These are phyloP conservation scores for Lutraria lutraria DNA, from an alignment of 2,888 invertebrate genomes.

Conservation along the genomic window DNA sequence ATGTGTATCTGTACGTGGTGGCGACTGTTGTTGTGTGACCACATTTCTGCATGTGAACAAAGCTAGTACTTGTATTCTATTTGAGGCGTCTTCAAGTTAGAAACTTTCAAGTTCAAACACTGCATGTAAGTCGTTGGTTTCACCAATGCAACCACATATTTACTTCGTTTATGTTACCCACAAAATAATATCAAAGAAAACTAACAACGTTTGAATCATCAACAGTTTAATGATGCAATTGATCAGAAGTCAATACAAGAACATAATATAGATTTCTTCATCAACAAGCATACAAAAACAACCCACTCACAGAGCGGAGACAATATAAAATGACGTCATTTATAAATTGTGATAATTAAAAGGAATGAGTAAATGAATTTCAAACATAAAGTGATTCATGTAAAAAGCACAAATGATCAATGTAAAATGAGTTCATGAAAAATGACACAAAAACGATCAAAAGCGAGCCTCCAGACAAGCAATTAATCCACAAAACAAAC, in stretches of 20 bases:
- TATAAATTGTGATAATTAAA: slow-evolving; percentile 23
- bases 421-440: slow-evolving; percentile 39
- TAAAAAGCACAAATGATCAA: slow-evolving; percentile 29
- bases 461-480: slow-evolving; percentile 16
- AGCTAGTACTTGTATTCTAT: too few relatives aligned
- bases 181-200: neutral
- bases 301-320: slow-evolving; percentile 67
- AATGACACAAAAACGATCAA: slow-evolving; percentile 26
- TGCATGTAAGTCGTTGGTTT: too few relatives aligned
- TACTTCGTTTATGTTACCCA: too few relatives aligned
- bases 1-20: too few relatives aligned
- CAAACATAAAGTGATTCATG: slow-evolving; percentile 32
- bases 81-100: too few relatives aligned
- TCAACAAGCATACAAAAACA: neutral
- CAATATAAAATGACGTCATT: slow-evolving; percentile 65
- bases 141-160: too few relatives aligned
- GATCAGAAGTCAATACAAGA: neutral
- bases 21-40: too few relatives aligned
- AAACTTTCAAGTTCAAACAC: too few relatives aligned
- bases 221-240: slow-evolving; percentile 1
- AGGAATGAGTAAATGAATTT: slow-evolving; percentile 28
- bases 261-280: neutral
- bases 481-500: slow-evolving; percentile 51
- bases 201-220: neutral
- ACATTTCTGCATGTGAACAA: too few relatives aligned